Evolutionary conservation across 2,113 vertebrate genomes (phyloP), one percentile per base, ranked within the genome.

Genomic region (Neodon shergylaensis): DNA sequence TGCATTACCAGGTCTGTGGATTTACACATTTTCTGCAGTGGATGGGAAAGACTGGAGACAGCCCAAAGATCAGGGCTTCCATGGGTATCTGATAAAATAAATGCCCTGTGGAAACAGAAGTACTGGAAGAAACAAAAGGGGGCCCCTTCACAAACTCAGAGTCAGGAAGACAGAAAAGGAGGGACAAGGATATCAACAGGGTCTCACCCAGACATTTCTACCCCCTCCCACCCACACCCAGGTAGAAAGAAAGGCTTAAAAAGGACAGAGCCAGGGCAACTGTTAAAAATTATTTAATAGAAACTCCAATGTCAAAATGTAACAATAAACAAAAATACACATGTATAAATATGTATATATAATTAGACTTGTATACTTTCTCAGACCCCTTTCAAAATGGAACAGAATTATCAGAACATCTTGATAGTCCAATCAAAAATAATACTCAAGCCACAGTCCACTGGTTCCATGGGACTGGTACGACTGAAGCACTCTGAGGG

Each of bases 271-370:
- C 44, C 94, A 94, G 92, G 47, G n/a, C 79, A 97, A 95, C 88
- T 97, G 92, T 97, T 97, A 97, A 97, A 98, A 98, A 97, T 97
- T 73, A 96, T 97, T 98, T 98, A 98, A 97, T 97, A 98, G 94
- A 98, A 98, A 98, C 96, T 97, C 94, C 97, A 96, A 97, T 96
- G 97, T 97, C 97, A 96, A 98, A 98, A 97, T 98, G 97, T 97
- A 96, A 97, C 97, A 96, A 92, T 98, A 96, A 97, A 96, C 97
- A 97, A 97, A 98, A 97, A 97, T 97, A 97, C 97, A 97, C 97
- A 92, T 96, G 96, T 97, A 98, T 97, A 97, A 98, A 98, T 97
- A 98, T 97, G 97, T 97, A 96, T 95, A 95, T 95, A 98, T 95
- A 96, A 96, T 97, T 94, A 96, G 95, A 97, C 95, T 95, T 94